A percentile compares a stretch with the other conserved stretches of the same genome.
These are phyloP conservation scores for Porites evermanni DNA, from an alignment of 92 coral and sea anemone species.

Conservation along the genomic window DNA sequence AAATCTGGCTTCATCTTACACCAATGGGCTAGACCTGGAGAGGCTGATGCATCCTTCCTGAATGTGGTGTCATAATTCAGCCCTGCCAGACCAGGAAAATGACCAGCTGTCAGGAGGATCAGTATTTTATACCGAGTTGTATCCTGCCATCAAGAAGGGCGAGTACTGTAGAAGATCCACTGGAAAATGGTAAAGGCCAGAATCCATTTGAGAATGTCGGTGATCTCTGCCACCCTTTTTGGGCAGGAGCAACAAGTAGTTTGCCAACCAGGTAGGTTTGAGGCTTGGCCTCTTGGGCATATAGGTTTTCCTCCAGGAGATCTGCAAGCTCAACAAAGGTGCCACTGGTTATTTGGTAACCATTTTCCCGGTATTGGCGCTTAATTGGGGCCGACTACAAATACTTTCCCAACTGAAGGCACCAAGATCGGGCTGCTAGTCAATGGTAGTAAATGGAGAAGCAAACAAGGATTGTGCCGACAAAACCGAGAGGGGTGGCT, in stretches of 20 bases:
- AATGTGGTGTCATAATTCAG: constrained; percentile 32
- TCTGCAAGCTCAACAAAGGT: constrained; percentile 12
- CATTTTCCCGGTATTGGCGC: no score
- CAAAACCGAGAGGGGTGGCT: no score
- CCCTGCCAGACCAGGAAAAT: constrained; percentile 34
- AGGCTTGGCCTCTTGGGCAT: constrained; percentile 6
- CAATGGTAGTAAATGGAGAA: no score
- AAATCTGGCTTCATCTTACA: constrained; percentile 31
- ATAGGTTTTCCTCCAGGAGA: constrained; percentile 12
- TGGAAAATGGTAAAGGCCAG: constrained; percentile 28
- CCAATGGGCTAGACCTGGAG: constrained; percentile 10
- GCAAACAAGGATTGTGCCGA: no score
- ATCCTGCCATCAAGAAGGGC: constrained; percentile 19
- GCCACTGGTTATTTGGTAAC: not conserved
- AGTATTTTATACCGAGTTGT: constrained; percentile 22
- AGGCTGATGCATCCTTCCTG: not conserved
- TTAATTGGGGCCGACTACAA: no score
- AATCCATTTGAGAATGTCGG: constrained; percentile 16
- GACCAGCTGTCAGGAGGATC: constrained; percentile 23
- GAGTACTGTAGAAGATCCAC: constrained; percentile 6
- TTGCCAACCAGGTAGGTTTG: constrained; percentile 1
- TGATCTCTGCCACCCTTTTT: not conserved
- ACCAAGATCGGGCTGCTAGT: no score
- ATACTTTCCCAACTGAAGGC: no score
- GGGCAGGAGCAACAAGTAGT: not conserved